Base-by-base conservation (phyloP, 2,113 vertebrate species). In the Lampris megalopsis region DNA sequence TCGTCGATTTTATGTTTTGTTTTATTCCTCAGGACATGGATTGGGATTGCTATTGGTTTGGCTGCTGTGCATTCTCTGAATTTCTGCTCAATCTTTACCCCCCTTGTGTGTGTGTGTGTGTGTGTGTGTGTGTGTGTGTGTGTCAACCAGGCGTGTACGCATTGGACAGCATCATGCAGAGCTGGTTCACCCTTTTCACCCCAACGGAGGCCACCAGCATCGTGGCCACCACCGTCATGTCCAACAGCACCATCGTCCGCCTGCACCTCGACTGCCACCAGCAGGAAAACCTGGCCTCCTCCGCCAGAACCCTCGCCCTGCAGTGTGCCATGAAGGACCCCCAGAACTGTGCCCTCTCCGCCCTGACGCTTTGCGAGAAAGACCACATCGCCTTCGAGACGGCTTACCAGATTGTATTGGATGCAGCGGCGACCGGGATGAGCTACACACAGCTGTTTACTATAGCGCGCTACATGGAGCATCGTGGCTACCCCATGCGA, bases 291-390 rank as follows among this genome's bases (percentile, higher is more conserved):
- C 93, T 99, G 88, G 98, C 97, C 41, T 97, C 97, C 64, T 98
- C 97, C 0, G 98, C 98, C 36, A 95, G 98, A 47, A 98, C 98
- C 0, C 93, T 99, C 63, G 98, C 98, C 69, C 93, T 99, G 77
- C 97, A 99, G 86, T 99, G 98, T 9, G 98, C 98, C 88, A 99
- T 99, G 97, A 99, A 99, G 93, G 97, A 99, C 91, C 98, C 98
- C 0, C 97, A 98, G 88, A 99, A 98, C 93, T 99, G 98, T 49
- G 97, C 98, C 70, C 93, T 99, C 69, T 99, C 98, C 0, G 98
- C 98, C 64, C 95, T 99, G 38, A 99, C 98, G 9, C 96, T 99
- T 81, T 99, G 98, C 1, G 98, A 99, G 93, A 99, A 99, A 90
- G 98, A 99, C 94, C 98, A 99, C 92, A 98, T 98, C 4, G 97